These are phyloP conservation scores for Rotaria socialis DNA, from an alignment of 2,888 invertebrate genomes.

Conservation along the genomic window DNA sequence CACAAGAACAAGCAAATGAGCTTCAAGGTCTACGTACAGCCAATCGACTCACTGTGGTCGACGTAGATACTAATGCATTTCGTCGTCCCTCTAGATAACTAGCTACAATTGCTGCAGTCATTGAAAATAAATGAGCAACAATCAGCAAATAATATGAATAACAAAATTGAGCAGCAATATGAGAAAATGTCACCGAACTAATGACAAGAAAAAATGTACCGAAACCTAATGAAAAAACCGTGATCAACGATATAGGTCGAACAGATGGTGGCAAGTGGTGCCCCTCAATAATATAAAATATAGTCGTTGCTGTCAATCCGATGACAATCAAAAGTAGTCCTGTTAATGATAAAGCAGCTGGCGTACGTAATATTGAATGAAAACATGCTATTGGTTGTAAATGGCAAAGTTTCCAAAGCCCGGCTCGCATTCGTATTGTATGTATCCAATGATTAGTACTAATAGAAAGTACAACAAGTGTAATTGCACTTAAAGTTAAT, in stretches of 20 bases:
- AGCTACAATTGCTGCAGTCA: not conserved
- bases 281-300: not conserved
- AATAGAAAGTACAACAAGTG: not conserved
- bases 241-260: not conserved
- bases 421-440: not conserved
- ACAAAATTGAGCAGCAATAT: not conserved
- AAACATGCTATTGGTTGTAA: not conserved
- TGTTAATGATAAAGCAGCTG: not conserved
- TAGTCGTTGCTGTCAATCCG: not conserved
- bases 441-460: not conserved
- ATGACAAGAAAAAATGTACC: not conserved
- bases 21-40: not conserved
- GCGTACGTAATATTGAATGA: not conserved
- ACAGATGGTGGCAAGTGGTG: not conserved
- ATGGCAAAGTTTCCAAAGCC: not conserved
- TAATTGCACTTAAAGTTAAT: not conserved
- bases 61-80: not conserved
- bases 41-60: not conserved
- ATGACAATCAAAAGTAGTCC: not conserved
- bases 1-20: not conserved
- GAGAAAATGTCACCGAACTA: not conserved
- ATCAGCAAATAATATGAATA: conserved; percentile 20
- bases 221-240: not conserved
- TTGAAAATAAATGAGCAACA: not conserved
- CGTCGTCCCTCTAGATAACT: not conserved